Evolutionary conservation across 2,888 invertebrate species (phyloP).

Genomic region (Chrysotoxum bicinctum): DNA sequence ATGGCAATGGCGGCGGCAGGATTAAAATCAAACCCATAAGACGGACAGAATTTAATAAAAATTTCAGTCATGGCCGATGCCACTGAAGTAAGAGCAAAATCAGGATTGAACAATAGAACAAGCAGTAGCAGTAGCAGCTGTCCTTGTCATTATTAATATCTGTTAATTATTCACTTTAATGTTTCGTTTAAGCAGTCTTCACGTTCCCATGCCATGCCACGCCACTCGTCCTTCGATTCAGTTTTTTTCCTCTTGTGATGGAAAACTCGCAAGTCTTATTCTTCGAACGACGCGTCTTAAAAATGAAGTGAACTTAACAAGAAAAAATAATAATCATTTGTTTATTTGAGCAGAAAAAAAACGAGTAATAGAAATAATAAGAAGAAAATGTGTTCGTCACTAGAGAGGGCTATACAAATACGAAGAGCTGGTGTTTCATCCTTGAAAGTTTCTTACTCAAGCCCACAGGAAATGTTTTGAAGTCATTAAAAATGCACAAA

Average conservation of each 20-base stretch:
- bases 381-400: conserved; percentile 24
- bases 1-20: conserved; percentile 75
- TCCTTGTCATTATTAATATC: conserved; percentile 80
- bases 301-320: conserved; percentile 31
- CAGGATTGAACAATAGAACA: conserved; percentile 73
- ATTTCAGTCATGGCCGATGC: conserved; percentile 44
- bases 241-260: conserved; percentile 21
- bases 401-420: background rate
- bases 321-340: conserved; percentile 52
- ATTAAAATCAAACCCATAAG: conserved; percentile 77
- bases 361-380: conserved; percentile 9
- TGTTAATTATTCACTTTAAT: conserved; percentile 79
- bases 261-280: conserved; percentile 20
- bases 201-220: background rate
- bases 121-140: conserved; percentile 75
- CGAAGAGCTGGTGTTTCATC: conserved; percentile 19
- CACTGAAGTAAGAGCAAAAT: conserved; percentile 48
- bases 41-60: conserved; percentile 69
- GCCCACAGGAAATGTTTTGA: conserved; percentile 31
- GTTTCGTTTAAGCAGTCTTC: conserved; percentile 44
- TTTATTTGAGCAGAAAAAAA: conserved; percentile 52
- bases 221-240: background rate
- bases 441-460: conserved; percentile 23
- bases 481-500: conserved; percentile 72
- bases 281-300: conserved; percentile 19